phyloP scores from a whole-genome alignment of 2,888 invertebrate species.

The Volucella inanis region DNA sequence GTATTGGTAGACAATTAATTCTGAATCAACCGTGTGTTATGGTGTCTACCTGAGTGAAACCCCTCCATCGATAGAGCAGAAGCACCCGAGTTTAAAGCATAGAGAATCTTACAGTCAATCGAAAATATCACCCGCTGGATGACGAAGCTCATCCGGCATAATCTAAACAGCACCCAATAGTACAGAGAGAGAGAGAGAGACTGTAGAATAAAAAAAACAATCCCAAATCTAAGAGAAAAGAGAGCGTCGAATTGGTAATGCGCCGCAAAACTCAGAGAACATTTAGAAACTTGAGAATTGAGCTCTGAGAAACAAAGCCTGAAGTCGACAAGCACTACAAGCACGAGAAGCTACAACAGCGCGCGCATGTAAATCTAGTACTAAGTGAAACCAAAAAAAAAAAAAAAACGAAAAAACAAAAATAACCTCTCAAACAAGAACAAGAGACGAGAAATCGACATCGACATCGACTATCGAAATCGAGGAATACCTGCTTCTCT shows the following conservation, averaged over 20 bases:
- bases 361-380: conserved; percentile 35
- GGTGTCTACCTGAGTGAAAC: conserved; percentile 67
- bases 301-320: conserved; percentile 8
- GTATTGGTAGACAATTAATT: conserved; percentile 1
- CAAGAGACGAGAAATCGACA: conserved; percentile 2
- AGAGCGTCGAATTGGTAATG: conserved; percentile 1
- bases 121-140: conserved; percentile 43
- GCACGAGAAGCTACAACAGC: conserved; percentile 13
- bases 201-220: too few species aligned
- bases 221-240: too few species aligned
- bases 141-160: conserved; percentile 48
- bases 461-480: too few species aligned
- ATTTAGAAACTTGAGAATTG: conserved; percentile 6
- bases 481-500: conserved; percentile 64
- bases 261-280: conserved; percentile 22
- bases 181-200: conserved; percentile 4
- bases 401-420: conserved; percentile 4
- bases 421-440: conserved; percentile 9
- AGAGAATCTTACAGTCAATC: conserved; percentile 21
- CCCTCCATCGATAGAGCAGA: conserved; percentile 60
- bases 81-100: conserved; percentile 10
- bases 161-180: conserved; percentile 7
- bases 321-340: background rate
- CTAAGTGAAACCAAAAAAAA: conserved; percentile 30
- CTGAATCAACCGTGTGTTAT: conserved; percentile 14